phyloP scores from a whole-genome alignment of 2,113 vertebrate species.

The Gadus chalcogrammus region DNA sequence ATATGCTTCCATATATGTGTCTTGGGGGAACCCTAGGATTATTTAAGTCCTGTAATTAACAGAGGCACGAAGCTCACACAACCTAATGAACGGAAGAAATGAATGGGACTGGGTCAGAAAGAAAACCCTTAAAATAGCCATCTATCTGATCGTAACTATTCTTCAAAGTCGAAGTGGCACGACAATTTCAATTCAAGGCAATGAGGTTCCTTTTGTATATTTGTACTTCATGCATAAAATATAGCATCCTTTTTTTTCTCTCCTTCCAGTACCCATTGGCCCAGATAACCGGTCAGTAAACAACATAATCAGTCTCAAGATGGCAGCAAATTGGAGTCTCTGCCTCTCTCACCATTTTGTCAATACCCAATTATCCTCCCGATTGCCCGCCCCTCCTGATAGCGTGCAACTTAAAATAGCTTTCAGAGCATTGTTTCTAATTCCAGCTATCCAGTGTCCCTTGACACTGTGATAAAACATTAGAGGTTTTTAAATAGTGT shows the following conservation, averaged over 20 bases:
- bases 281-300: slow-evolving; percentile 68
- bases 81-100: too few species aligned
- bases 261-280: background rate
- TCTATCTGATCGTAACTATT: too few species aligned
- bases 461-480: slow-evolving; percentile 60
- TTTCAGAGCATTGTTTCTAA: slow-evolving; percentile 60
- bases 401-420: slow-evolving; percentile 58
- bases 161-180: too few species aligned
- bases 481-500: slow-evolving; percentile 35
- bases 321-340: slow-evolving; percentile 62
- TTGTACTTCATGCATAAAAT: background rate
- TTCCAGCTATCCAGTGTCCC: slow-evolving; percentile 63
- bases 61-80: too few species aligned
- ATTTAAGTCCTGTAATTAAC: too few species aligned
- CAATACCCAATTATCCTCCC: slow-evolving; percentile 74
- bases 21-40: too few species aligned
- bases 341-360: slow-evolving; percentile 63
- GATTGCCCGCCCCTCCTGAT: slow-evolving; percentile 48
- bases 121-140: too few species aligned
- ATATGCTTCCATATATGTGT: too few species aligned
- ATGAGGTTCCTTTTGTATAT: too few species aligned
- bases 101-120: too few species aligned
- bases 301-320: slow-evolving; percentile 68
- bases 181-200: too few species aligned
- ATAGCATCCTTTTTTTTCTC: background rate